These are phyloP conservation scores for Orthonychiurus folsomi DNA, from an alignment of 2,888 invertebrate species.

Conservation along the genomic window DNA sequence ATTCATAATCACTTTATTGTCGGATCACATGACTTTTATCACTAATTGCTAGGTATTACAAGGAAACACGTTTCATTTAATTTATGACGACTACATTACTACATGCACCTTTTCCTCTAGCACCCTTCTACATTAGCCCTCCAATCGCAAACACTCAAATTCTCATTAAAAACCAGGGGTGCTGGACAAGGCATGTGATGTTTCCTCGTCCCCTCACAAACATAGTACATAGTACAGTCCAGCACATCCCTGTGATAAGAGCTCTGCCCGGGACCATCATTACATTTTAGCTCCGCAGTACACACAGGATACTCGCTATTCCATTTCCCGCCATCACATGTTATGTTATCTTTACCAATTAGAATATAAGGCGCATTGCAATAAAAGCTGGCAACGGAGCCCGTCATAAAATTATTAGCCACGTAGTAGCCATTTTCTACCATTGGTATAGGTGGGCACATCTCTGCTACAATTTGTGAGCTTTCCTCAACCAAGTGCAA, in stretches of 20 bases:
- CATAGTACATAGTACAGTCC: slow-evolving; percentile 89
- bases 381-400: not conserved
- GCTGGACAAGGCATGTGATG: slow-evolving; percentile 90
- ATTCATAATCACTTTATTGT: too few relatives aligned
- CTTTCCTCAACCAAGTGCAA: too few relatives aligned
- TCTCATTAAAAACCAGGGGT: slow-evolving; percentile 83
- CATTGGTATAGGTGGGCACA: not conserved
- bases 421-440: not conserved
- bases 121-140: slow-evolving; percentile 88
- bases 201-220: slow-evolving; percentile 90
- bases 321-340: too few relatives aligned
- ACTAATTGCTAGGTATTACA: too few relatives aligned
- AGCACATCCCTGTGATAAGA: slow-evolving; percentile 83
- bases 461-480: too few relatives aligned
- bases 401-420: not conserved
- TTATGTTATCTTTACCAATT: not conserved
- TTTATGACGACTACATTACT: too few relatives aligned
- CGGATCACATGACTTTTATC: too few relatives aligned
- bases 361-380: not conserved
- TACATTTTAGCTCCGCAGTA: too few relatives aligned
- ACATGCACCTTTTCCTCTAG: too few relatives aligned
- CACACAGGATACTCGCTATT: too few relatives aligned
- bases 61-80: too few relatives aligned
- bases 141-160: slow-evolving; percentile 92
- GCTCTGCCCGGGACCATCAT: too few relatives aligned